Evolutionary conservation across 2,797 vertebrate species (phyloP).

Genomic region (Pogoniulus pusillus): DNA sequence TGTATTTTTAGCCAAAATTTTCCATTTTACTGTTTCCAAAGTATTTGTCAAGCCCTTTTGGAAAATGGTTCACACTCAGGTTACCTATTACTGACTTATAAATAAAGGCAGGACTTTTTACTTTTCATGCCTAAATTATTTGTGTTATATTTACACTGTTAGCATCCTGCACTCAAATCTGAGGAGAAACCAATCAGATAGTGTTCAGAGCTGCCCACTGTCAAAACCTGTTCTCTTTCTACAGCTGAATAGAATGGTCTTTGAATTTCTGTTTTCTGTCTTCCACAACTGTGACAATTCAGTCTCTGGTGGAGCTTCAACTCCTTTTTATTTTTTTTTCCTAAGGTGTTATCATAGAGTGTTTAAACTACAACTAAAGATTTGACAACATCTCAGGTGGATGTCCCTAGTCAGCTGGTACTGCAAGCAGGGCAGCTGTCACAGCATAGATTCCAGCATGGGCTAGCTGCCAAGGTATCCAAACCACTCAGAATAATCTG

Average conservation of each 20-base stretch:
- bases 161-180: not conserved
- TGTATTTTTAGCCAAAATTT: not conserved
- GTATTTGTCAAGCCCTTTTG: not conserved
- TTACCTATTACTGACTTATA: not conserved
- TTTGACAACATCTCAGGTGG: not conserved
- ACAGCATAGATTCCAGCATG: not conserved
- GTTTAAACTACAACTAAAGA: not conserved
- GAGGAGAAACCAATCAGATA: not conserved
- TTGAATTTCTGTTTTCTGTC: not conserved
- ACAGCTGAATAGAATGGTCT: not conserved
- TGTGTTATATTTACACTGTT: not conserved
- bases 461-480: not conserved
- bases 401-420: not conserved
- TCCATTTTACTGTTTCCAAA: not conserved
- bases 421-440: not conserved
- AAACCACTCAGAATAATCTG: not conserved
- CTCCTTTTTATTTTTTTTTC: fast-evolving
- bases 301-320: not conserved
- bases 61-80: not conserved
- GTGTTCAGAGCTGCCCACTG: not conserved
- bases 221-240: not conserved
- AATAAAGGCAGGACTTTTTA: not conserved
- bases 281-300: not conserved
- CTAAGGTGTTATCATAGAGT: not conserved
- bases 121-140: not conserved